phyloP scores from a whole-genome alignment of 2,113 vertebrate genomes.

The Phrynosoma blainvillii region DNA sequence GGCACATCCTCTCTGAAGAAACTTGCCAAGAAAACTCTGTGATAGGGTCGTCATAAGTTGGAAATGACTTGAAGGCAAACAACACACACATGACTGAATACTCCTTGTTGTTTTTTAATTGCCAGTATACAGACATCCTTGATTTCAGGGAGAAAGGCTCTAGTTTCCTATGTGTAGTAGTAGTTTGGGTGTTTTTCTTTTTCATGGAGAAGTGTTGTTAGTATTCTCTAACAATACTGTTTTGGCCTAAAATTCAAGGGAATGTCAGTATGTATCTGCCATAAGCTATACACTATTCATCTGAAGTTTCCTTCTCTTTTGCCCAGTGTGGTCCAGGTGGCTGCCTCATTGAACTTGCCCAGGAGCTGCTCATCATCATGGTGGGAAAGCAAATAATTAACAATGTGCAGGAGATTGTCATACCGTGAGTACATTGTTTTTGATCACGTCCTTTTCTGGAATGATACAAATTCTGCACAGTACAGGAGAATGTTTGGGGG shows the following conservation, averaged over 20 bases:
- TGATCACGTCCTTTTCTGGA: not conserved
- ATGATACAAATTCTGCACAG: not conserved
- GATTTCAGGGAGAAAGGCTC: not conserved
- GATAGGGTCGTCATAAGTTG: too few species aligned
- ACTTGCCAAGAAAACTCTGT: too few species aligned
- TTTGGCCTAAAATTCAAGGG: not conserved
- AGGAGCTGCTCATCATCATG: constrained; percentile 82
- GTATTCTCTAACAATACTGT: not conserved
- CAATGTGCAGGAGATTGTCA: constrained; percentile 77
- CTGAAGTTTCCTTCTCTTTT: not conserved
- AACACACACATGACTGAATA: not conserved
- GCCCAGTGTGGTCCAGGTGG: constrained; percentile 73
- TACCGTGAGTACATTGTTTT: constrained; percentile 65
- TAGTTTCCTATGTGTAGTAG: not conserved
- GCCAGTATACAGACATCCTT: not conserved
- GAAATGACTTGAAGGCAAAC: too few species aligned
- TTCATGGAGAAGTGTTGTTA: not conserved
- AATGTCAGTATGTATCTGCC: not conserved
- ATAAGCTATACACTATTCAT: not conserved
- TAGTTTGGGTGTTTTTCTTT: not conserved
- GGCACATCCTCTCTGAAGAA: too few species aligned
- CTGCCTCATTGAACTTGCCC: constrained; percentile 77
- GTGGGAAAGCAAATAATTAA: constrained; percentile 83
- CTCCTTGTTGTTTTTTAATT: not conserved
- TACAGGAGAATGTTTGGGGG: not conserved